Base-by-base conservation (phyloP, 2,113 vertebrate species). In the Thunnus maccoyii region DNA sequence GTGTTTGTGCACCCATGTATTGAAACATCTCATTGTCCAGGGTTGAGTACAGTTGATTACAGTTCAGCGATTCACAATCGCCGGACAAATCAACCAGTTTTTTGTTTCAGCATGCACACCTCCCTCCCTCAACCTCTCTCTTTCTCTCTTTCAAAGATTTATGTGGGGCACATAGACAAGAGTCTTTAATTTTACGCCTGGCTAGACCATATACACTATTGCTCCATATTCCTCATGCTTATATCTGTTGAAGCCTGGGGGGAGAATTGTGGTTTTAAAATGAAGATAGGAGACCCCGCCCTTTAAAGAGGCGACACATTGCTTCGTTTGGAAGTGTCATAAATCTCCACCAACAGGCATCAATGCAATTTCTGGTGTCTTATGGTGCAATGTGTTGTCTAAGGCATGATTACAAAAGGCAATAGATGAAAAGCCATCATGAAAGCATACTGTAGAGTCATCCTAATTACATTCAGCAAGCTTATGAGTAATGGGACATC, bases 121-220 rank as follows among this genome's bases (percentile, higher is more conserved):
- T 74, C 83, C 56, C 25, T 72, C 44, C 54, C 58, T 73, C 55
- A 55, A 36, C 17, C 27, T 68, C 16, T 75, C 32, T 67, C 22
- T 65, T 44, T 54, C 72, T 76, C 56, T 69, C 78, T 62, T 62
- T 64, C 50, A 65, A 60, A 86, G 84, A 93, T 93, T 91, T 92
- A 92, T 92, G 88, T 86, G 51, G 66, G 76, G 57, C 91, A 91
- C 84, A 78, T 36, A 72, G 78, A 91, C 87, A 89, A 82, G 88
- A 86, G 78, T 90, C 85, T 93, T 92, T 93, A 90, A 94, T 94
- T 93, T 94, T 93, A 91, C 85, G 90, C 92, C 86, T 90, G 91
- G 89, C 79, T 89, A 88, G 65, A 86, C 79, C 90, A 84, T 84
- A 75, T 76, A 91, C 83, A 83, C 83, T 83, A 80, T 87, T 80